A percentile compares a stretch with the other conserved stretches of the same genome.
phyloP scores from a whole-genome alignment of 2,888 invertebrate species.

The Trissolcus brochymenae region DNA sequence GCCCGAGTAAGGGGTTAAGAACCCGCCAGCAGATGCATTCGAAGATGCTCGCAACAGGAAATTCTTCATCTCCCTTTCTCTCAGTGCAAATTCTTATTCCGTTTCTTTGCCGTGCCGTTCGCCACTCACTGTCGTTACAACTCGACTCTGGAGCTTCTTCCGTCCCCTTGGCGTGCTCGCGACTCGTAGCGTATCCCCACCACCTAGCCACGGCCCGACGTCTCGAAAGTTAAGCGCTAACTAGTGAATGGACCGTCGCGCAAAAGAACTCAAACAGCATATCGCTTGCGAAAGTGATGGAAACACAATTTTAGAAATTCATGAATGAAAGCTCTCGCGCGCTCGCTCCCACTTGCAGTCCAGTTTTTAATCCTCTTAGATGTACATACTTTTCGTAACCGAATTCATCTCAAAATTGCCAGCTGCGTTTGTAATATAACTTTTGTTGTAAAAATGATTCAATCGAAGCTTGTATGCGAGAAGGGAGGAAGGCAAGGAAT shows the following conservation, averaged over 20 bases:
- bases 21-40: conserved; percentile 69
- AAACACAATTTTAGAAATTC: conserved; percentile 56
- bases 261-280: conserved; percentile 56
- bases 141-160: conserved; percentile 42
- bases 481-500: neutral
- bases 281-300: conserved; percentile 53
- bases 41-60: conserved; percentile 75
- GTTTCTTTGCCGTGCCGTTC: conserved; percentile 36
- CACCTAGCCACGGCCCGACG: conserved; percentile 61
- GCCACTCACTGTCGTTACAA: conserved; percentile 54
- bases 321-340: conserved; percentile 39
- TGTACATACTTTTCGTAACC: too few species aligned
- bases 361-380: neutral
- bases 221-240: conserved; percentile 60
- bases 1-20: conserved; percentile 60
- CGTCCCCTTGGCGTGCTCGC: conserved; percentile 16
- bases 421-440: neutral
- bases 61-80: conserved; percentile 66
- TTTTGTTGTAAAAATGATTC: neutral
- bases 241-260: conserved; percentile 69
- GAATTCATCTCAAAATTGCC: too few species aligned
- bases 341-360: neutral
- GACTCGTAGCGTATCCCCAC: conserved; percentile 43
- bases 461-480: neutral
- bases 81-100: conserved; percentile 33